phyloP scores from a whole-genome alignment of 2,797 vertebrate species.

The Eidolon dupreanum region DNA sequence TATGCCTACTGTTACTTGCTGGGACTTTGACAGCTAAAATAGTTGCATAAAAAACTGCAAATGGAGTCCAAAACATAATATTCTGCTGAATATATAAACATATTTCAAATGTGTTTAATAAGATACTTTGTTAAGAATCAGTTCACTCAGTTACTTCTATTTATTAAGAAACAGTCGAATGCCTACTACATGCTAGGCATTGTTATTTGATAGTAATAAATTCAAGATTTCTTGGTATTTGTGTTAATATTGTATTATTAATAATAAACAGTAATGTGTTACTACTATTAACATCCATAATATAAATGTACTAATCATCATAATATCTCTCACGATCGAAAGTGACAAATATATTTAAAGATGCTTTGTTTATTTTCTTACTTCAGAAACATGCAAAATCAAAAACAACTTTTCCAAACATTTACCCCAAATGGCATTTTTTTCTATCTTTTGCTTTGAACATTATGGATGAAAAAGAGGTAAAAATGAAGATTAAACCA shows the following conservation, averaged over 20 bases:
- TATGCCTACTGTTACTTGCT: neutral
- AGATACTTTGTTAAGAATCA: neutral
- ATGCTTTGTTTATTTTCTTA: neutral
- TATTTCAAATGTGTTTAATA: neutral
- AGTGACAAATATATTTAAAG: neutral
- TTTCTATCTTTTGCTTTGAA: neutral
- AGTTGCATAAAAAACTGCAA: neutral
- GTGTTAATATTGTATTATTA: neutral
- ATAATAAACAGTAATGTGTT: neutral
- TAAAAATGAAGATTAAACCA: conserved; percentile 9
- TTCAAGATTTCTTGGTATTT: neutral
- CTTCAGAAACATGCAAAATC: neutral
- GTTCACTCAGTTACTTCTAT: neutral
- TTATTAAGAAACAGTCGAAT: neutral
- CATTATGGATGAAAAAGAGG: neutral
- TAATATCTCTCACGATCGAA: conserved; percentile 5
- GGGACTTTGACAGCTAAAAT: neutral
- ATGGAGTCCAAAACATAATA: neutral
- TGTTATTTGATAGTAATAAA: neutral
- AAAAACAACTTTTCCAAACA: neutral
- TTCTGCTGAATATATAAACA: neutral
- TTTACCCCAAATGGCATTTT: neutral
- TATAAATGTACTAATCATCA: neutral
- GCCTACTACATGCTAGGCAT: neutral
- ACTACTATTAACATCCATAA: neutral